These are phyloP conservation scores for Neosalanx taihuensis DNA, from an alignment of 2,797 vertebrate genomes.

Conservation along the genomic window DNA sequence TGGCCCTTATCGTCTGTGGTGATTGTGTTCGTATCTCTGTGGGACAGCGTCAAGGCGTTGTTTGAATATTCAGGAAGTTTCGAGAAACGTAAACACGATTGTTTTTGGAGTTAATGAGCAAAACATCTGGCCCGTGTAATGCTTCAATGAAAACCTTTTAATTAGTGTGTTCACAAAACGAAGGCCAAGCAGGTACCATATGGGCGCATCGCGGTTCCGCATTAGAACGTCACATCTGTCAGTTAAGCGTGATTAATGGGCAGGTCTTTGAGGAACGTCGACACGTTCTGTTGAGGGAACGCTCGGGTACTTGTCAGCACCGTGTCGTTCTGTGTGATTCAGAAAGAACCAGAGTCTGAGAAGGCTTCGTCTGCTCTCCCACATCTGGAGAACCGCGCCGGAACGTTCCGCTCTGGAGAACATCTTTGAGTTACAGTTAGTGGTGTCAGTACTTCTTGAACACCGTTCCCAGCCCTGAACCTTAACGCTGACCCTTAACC, in stretches of 20 bases:
- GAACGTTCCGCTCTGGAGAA: too few species aligned
- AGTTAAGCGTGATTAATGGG: neutral
- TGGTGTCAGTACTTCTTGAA: too few species aligned
- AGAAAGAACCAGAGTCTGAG: too few species aligned
- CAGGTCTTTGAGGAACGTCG: neutral
- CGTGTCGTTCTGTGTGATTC: neutral
- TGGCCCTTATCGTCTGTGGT: neutral
- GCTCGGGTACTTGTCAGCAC: neutral
- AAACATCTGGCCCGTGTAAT: slow-evolving; percentile 59
- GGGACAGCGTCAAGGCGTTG: neutral
- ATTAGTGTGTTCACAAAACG: slow-evolving; percentile 65
- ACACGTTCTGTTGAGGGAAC: too few species aligned
- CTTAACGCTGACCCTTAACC: too few species aligned
- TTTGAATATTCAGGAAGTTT: slow-evolving; percentile 39
- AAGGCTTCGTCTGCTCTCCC: too few species aligned
- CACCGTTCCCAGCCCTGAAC: too few species aligned
- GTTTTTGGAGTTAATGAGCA: slow-evolving; percentile 58
- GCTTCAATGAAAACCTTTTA: slow-evolving; percentile 54
- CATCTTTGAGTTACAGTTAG: too few species aligned
- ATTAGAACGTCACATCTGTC: neutral
- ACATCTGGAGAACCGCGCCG: too few species aligned
- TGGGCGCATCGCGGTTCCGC: slow-evolving; percentile 44
- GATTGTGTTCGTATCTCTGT: neutral
- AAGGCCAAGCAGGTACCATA: slow-evolving; percentile 69
- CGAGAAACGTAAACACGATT: slow-evolving; percentile 41